A percentile compares a stretch with the other conserved stretches of the same genome.
Evolutionary conservation across 2,113 vertebrate species (phyloP).

Genomic region (Percopsis transmontana): DNA sequence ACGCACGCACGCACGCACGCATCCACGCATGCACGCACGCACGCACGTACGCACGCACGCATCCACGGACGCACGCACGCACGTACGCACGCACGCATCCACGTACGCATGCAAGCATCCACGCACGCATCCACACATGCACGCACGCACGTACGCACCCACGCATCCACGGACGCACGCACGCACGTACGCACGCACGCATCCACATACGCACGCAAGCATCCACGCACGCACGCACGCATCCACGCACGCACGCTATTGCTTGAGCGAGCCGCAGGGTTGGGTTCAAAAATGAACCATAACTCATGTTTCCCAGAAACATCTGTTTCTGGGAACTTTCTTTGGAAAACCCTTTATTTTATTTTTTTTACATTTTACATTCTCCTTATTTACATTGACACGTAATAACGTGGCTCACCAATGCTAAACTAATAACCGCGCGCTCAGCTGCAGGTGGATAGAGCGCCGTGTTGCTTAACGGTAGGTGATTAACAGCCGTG

Average conservation of each 20-base stretch:
- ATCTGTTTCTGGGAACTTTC: no score
- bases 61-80: background rate
- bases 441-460: slow-evolving; percentile 34
- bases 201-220: no score
- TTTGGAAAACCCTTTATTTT: no score
- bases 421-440: slow-evolving; percentile 47
- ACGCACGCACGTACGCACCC: slow-evolving; percentile 3
- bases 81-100: background rate
- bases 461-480: slow-evolving; percentile 81
- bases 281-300: no score
- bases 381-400: no score
- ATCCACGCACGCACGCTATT: no score
- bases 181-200: background rate
- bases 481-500: slow-evolving; percentile 94
- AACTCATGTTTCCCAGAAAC: no score
- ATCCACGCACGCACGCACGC: background rate
- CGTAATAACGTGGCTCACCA: slow-evolving; percentile 34
- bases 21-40: no score
- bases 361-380: no score
- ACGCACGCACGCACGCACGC: background rate
- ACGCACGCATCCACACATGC: background rate
- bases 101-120: background rate
- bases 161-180: background rate
- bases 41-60: slow-evolving; percentile 11
- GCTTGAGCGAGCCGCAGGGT: no score